Percentiles rank a stretch among this genome's conserved stretches.
These are phyloP conservation scores for Xiphorhynchus erythropygius DNA, from an alignment of 2,797 vertebrate genomes.

Conservation along the genomic window DNA sequence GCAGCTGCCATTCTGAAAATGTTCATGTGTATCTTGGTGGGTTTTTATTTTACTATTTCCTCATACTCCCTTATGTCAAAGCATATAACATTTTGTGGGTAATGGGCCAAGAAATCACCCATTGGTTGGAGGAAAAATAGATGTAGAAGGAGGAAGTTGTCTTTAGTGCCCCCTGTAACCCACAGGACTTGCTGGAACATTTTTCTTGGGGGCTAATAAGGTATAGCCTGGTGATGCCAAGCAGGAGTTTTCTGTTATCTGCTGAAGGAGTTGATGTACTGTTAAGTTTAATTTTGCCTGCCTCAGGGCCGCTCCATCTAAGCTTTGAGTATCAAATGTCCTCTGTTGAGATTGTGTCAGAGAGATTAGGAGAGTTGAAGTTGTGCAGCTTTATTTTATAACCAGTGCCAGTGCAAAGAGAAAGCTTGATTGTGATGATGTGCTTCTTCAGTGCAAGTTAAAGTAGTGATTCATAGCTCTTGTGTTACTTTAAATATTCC, in stretches of 20 bases:
- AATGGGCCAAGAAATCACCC: neutral
- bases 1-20: conserved; percentile 14
- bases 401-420: neutral
- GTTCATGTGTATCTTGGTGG: neutral
- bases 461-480: conserved; percentile 27
- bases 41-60: neutral
- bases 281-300: conserved; percentile 17
- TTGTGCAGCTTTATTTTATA: conserved; percentile 5
- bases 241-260: neutral
- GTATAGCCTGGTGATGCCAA: neutral
- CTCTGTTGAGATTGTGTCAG: conserved; percentile 17
- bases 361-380: neutral
- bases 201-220: neutral
- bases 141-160: neutral
- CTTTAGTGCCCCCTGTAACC: neutral
- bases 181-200: neutral
- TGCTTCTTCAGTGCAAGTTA: conserved; percentile 4
- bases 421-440: neutral
- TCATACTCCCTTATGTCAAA: neutral
- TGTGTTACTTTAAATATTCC: conserved; percentile 41
- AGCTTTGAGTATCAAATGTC: conserved; percentile 20
- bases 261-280: neutral
- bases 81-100: neutral
- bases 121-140: neutral
- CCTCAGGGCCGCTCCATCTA: neutral